Percentiles rank a stretch among this genome's conserved stretches.
Evolutionary conservation across 2,113 vertebrate species (phyloP).

Genomic region (Dendrocopos noguchii): DNA sequence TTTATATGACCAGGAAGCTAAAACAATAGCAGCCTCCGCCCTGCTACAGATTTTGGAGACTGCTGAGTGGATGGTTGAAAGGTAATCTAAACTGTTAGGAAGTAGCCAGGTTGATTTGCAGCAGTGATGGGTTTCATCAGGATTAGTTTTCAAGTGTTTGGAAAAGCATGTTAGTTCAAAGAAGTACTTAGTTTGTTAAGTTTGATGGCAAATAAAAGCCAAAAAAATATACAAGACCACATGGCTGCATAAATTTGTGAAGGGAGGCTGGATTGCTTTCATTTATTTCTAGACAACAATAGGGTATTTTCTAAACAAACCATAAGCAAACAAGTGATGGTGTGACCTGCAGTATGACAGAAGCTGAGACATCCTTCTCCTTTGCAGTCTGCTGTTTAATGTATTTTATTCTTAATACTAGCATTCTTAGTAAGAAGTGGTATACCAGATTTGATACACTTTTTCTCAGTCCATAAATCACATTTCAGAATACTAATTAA

Average conservation of each 20-base stretch:
- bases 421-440: not conserved
- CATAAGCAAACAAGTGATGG: not conserved
- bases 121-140: not conserved
- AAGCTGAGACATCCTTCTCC: not conserved
- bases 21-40: not conserved
- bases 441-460: not conserved
- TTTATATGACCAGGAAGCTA: not conserved
- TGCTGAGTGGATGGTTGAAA: not conserved
- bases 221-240: not conserved
- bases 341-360: not conserved
- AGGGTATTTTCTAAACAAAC: not conserved
- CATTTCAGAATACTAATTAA: not conserved
- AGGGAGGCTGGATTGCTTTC: not conserved
- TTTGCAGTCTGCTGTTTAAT: not conserved
- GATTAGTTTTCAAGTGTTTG: not conserved
- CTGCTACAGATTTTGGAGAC: not conserved
- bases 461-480: not conserved
- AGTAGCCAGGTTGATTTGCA: not conserved
- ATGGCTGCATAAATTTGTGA: not conserved
- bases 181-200: not conserved
- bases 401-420: not conserved
- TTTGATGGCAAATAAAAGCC: not conserved
- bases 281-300: not conserved
- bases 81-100: not conserved
- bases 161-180: not conserved